Conservation (phyloP, 2,888 invertebrate genomes). For the Acanthosepion esculentum region DNA sequence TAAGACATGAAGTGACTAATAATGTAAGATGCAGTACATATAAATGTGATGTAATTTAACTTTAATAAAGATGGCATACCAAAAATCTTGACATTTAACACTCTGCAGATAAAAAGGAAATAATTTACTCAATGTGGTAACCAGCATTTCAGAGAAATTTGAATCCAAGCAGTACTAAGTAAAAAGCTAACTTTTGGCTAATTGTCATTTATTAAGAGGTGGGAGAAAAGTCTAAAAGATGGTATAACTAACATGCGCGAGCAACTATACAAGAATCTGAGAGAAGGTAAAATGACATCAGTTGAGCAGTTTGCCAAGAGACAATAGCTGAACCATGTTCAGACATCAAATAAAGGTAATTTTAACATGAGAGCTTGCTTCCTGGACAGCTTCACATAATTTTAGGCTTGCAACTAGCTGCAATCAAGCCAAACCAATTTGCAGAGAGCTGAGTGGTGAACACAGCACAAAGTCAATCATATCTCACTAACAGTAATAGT, state of each 20-base stretch:
- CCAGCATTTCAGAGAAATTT: background rate
- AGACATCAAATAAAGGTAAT: conserved; percentile 23
- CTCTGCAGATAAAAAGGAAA: background rate
- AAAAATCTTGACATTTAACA: background rate
- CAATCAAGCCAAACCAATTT: conserved; percentile 33
- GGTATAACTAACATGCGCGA: background rate
- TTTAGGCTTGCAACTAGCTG: background rate
- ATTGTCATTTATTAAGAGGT: background rate
- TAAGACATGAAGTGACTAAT: no score
- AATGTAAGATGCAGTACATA: no score
- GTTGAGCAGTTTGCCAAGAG: background rate
- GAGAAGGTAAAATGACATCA: background rate
- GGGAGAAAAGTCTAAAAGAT: background rate
- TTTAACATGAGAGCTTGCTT: conserved; percentile 8
- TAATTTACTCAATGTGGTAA: background rate
- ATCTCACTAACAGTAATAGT: background rate
- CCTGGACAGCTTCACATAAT: conserved; percentile 33
- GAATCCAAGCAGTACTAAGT: background rate
- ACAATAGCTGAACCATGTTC: conserved; percentile 23
- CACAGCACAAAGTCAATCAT: conserved; percentile 12
- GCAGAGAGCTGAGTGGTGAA: background rate
- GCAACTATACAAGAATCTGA: background rate
- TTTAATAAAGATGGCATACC: no score
- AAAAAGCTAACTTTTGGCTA: background rate
- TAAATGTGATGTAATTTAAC: background rate